Evolutionary conservation across 2,888 invertebrate species (phyloP).

Genomic region (Oligia latruncula): DNA sequence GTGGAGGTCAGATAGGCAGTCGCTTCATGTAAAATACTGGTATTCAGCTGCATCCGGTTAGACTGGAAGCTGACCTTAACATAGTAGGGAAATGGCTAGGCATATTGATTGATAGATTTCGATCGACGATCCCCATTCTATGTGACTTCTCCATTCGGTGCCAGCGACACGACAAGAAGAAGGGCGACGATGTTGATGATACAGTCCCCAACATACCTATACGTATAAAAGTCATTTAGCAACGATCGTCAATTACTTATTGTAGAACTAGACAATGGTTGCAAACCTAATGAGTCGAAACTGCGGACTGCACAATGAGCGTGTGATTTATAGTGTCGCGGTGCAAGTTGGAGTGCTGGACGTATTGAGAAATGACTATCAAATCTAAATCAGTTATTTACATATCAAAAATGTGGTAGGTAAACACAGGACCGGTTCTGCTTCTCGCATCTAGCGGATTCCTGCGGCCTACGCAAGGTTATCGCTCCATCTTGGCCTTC

Average conservation of each 20-base stretch:
- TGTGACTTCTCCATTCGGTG: background rate
- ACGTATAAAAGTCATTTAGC: background rate
- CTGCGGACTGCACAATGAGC: conserved; percentile 45
- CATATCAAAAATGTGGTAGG: background rate
- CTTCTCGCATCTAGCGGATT: background rate
- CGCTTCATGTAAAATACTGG: too few species aligned
- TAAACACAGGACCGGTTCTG: background rate
- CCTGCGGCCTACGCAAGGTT: background rate
- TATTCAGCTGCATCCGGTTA: too few species aligned
- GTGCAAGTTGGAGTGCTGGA: conserved; percentile 20
- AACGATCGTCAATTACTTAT: conserved; percentile 43
- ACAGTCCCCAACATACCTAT: background rate
- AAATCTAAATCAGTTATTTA: background rate
- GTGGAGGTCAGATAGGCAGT: too few species aligned
- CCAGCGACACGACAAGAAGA: too few species aligned
- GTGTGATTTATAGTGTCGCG: conserved; percentile 58
- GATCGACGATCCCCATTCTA: too few species aligned
- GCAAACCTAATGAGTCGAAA: conserved; percentile 60
- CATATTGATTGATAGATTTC: too few species aligned
- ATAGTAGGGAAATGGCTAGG: too few species aligned
- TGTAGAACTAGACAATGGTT: conserved; percentile 56
- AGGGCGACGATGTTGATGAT: background rate
- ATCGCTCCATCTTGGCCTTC: too few species aligned
- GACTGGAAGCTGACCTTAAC: too few species aligned
- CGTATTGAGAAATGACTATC: background rate